Conservation (phyloP, 2,797 vertebrate genomes). For the Menidia menidia region DNA sequence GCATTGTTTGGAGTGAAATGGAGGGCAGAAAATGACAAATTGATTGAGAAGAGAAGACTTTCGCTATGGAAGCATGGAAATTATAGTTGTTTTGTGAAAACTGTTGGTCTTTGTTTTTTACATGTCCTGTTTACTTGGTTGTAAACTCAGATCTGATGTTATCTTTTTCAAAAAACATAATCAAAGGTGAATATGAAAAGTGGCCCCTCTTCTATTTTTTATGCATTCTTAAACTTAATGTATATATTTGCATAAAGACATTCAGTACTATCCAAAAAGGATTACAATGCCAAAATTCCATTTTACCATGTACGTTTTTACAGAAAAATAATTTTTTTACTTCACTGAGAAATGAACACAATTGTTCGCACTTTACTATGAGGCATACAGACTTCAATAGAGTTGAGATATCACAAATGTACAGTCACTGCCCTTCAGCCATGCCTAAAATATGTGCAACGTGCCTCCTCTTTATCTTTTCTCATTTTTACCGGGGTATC, state of each 20-base stretch:
- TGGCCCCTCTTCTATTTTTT: no score
- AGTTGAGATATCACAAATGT: neutral
- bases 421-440: neutral
- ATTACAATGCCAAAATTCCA: no score
- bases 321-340: neutral
- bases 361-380: neutral
- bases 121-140: neutral
- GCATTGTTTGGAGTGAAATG: conserved; percentile 20
- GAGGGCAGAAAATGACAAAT: conserved; percentile 15
- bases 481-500: neutral
- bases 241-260: no score
- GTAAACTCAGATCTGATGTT: neutral
- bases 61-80: neutral
- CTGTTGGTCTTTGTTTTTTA: neutral
- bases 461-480: neutral
- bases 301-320: neutral
- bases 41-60: neutral
- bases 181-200: no score
- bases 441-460: neutral
- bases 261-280: no score
- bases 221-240: no score
- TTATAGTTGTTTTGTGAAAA: neutral
- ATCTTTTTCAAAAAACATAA: neutral
- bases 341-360: neutral
- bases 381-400: neutral